A percentile compares a stretch with the other conserved stretches of the same genome.
These are phyloP conservation scores for Tinea trinotella DNA, from an alignment of 2,888 invertebrate species.

Conservation along the genomic window DNA sequence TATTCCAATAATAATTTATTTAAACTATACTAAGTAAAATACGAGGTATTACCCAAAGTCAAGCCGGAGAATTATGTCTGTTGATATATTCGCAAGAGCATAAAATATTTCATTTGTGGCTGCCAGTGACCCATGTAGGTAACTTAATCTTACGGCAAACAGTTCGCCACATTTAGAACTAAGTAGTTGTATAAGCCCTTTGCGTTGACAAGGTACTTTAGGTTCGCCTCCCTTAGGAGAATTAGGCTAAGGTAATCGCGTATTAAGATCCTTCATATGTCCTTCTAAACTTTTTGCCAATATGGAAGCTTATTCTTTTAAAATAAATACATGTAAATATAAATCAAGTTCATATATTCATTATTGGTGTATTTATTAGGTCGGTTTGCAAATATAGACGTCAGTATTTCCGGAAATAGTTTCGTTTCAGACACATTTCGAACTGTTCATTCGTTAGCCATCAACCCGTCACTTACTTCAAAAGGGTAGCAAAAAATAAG, in stretches of 20 bases:
- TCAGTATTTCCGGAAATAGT: slow-evolving; percentile 6
- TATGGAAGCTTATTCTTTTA: too few species aligned
- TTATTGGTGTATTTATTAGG: not conserved
- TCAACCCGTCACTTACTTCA: slow-evolving; percentile 42
- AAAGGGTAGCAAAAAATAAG: slow-evolving; percentile 40
- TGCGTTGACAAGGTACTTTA: slow-evolving; percentile 13
- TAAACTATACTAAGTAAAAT: too few species aligned
- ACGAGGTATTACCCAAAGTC: not conserved
- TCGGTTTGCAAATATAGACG: not conserved
- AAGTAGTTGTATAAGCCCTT: slow-evolving; percentile 18
- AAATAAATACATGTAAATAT: too few species aligned
- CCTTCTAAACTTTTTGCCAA: too few species aligned
- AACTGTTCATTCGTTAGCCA: slow-evolving; percentile 45
- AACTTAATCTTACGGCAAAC: slow-evolving; percentile 19
- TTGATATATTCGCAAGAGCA: slow-evolving; percentile 2
- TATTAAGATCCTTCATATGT: not conserved
- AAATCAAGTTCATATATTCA: too few species aligned
- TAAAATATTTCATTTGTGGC: slow-evolving; percentile 17
- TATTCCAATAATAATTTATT: too few species aligned
- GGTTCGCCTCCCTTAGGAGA: slow-evolving; percentile 1
- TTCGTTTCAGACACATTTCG: slow-evolving; percentile 24
- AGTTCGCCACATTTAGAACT: slow-evolving; percentile 17
- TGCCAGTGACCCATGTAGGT: slow-evolving; percentile 18
- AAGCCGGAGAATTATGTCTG: not conserved
- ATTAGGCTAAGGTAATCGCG: slow-evolving; percentile 17